Conservation (phyloP, 2,797 vertebrate genomes). For the Dicrostonyx torquatus region DNA sequence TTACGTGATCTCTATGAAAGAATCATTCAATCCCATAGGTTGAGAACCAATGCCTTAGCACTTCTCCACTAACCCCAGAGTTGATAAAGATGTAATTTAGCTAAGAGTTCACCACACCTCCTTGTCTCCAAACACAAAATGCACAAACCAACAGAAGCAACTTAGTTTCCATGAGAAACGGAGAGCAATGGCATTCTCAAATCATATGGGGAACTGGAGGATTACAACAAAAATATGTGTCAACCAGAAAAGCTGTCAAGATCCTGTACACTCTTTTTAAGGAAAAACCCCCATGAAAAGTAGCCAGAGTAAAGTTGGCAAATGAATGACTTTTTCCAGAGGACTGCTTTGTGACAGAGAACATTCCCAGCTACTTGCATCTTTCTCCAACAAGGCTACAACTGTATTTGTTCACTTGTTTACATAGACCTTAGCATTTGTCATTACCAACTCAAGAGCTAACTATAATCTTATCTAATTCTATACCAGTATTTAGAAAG, state of each 20-base stretch:
- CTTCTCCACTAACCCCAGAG: neutral
- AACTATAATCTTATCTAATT: neutral
- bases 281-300: neutral
- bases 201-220: neutral
- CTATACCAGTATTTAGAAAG: neutral
- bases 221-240: neutral
- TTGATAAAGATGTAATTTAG: neutral
- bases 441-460: neutral
- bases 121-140: too few species aligned
- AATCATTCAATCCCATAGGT: neutral
- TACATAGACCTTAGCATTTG: neutral
- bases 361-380: neutral
- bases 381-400: neutral
- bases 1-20: neutral
- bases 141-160: neutral
- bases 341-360: neutral
- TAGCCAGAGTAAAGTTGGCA: neutral
- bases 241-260: neutral
- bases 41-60: neutral
- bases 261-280: neutral
- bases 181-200: neutral
- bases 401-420: neutral
- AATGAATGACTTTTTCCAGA: neutral
- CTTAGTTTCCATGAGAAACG: neutral
- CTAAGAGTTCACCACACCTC: neutral